Conservation (phyloP, 2,888 invertebrate species). For the Archaeoteleia sp. region DNA sequence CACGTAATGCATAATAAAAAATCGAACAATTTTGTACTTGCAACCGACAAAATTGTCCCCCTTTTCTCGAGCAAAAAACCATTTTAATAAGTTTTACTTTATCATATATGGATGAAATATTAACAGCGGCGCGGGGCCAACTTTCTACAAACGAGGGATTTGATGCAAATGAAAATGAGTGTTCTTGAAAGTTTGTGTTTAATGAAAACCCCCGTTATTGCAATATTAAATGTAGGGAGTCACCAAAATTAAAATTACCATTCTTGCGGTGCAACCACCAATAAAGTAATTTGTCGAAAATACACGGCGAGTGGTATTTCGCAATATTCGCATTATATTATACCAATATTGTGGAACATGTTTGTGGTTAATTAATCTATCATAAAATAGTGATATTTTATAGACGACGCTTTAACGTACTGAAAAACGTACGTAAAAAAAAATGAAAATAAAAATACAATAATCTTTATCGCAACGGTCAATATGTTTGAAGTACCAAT, state of each 20-base stretch:
- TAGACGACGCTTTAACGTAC: too few relatives aligned
- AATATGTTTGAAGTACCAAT: too few relatives aligned
- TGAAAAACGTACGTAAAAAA: too few relatives aligned
- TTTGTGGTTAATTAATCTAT: too few relatives aligned
- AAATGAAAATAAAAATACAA: too few relatives aligned
- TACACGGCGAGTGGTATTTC: too few relatives aligned
- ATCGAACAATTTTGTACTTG: not conserved
- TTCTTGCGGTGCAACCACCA: too few relatives aligned
- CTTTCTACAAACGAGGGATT: slow-evolving; percentile 10
- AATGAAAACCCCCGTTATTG: slow-evolving; percentile 30
- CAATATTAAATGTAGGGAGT: slow-evolving; percentile 16
- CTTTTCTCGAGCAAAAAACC: not conserved
- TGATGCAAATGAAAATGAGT: slow-evolving; percentile 27
- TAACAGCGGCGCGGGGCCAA: not conserved
- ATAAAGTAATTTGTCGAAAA: slow-evolving; percentile 3
- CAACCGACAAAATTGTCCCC: too few relatives aligned
- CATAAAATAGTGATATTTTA: too few relatives aligned
- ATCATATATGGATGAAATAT: slow-evolving; percentile 1
- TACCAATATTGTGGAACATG: too few relatives aligned
- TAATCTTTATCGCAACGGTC: too few relatives aligned
- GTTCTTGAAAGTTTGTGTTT: slow-evolving; percentile 19
- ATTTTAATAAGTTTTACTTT: slow-evolving; percentile 4
- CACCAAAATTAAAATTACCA: slow-evolving; percentile 2
- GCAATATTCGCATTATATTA: too few relatives aligned
- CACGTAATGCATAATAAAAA: not conserved